Conservation (phyloP, 2,888 invertebrate species). For the Cabera pusaria region DNA sequence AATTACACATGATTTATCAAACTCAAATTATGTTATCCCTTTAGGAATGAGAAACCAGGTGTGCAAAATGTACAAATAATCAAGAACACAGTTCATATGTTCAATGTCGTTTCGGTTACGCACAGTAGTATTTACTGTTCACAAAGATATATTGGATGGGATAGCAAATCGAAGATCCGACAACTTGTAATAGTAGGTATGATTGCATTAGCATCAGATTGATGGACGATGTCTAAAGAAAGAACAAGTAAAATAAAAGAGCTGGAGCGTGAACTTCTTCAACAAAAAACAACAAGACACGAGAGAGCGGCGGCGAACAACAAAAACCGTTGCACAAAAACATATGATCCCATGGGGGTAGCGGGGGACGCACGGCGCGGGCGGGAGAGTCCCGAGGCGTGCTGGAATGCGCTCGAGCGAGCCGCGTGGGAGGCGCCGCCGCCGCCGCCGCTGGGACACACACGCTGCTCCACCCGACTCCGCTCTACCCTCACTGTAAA, state of each 20-base stretch:
- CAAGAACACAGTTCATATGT: no score
- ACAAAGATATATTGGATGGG: no score
- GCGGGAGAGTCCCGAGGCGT: conserved; percentile 72
- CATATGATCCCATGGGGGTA: conserved; percentile 81
- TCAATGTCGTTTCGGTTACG: no score
- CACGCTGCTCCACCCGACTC: conserved; percentile 52
- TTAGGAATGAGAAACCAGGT: no score
- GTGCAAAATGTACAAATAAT: no score
- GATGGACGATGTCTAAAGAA: conserved; percentile 67
- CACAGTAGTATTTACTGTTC: no score
- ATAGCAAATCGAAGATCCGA: no score
- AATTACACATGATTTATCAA: no score
- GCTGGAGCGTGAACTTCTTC: conserved; percentile 74
- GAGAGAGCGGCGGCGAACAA: conserved; percentile 78
- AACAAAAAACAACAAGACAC: conserved; percentile 73
- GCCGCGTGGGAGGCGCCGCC: conserved; percentile 80
- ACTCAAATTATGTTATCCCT: no score
- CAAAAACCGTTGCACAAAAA: conserved; percentile 84
- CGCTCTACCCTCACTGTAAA: conserved; percentile 67
- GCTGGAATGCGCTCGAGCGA: conserved; percentile 81
- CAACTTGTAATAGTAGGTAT: no score
- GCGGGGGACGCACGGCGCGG: conserved; percentile 46
- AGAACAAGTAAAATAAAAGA: conserved; percentile 73
- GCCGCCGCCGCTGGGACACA: conserved; percentile 70
- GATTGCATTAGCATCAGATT: conserved; percentile 18